These are phyloP conservation scores for Cataglyphis livida DNA, from an alignment of 2,888 invertebrate genomes.

Conservation along the genomic window DNA sequence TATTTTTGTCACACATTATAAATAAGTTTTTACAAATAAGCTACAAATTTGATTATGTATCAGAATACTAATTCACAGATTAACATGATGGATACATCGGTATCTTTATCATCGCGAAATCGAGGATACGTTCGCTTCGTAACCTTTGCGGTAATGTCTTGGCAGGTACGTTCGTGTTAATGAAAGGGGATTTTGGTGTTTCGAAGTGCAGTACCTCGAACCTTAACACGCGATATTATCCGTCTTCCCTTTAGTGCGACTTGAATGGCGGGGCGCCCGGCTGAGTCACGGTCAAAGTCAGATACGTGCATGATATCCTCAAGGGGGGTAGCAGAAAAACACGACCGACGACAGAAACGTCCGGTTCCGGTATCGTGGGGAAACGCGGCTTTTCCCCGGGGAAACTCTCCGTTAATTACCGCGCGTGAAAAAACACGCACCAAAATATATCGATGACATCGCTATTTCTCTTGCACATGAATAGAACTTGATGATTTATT, in stretches of 20 bases:
- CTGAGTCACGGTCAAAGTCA: slow-evolving; percentile 81
- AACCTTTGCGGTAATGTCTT: slow-evolving; percentile 17
- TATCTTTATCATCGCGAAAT: slow-evolving; percentile 10
- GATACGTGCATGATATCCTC: slow-evolving; percentile 73
- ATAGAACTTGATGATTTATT: slow-evolving; percentile 26
- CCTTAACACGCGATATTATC: slow-evolving; percentile 70
- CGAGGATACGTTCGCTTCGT: not conserved
- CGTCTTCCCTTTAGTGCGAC: slow-evolving; percentile 61
- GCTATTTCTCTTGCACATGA: slow-evolving; percentile 51
- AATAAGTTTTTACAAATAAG: not conserved
- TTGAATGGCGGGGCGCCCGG: slow-evolving; percentile 69
- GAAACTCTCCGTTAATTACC: slow-evolving; percentile 80
- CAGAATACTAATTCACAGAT: not conserved
- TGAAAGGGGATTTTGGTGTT: slow-evolving; percentile 68
- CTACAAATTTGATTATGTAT: not conserved
- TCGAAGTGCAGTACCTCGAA: slow-evolving; percentile 61
- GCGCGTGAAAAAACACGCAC: slow-evolving; percentile 30
- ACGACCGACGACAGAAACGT: slow-evolving; percentile 83
- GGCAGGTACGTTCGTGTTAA: slow-evolving; percentile 63
- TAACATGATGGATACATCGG: not conserved
- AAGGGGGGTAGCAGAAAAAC: slow-evolving; percentile 61
- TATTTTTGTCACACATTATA: not conserved
- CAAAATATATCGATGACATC: slow-evolving; percentile 62
- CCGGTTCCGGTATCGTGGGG: slow-evolving; percentile 70
- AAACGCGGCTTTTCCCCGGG: slow-evolving; percentile 56